phyloP scores from a whole-genome alignment of 2,797 vertebrate species.

The Bovichtus diacanthus region DNA sequence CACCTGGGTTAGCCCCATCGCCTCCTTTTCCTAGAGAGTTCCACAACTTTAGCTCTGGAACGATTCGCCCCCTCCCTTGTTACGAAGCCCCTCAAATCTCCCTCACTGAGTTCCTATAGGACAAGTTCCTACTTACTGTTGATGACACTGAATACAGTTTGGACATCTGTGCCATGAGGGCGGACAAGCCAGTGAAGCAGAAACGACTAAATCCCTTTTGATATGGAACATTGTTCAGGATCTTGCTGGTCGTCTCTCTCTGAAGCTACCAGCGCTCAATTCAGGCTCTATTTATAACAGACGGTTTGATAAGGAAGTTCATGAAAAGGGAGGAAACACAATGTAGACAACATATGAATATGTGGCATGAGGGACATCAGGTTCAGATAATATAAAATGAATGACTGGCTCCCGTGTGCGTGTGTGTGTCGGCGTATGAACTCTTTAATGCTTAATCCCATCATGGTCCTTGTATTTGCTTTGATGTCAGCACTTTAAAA shows the following conservation, averaged over 20 bases:
- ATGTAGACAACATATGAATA: neutral
- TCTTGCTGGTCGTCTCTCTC: neutral
- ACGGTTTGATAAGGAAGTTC: neutral
- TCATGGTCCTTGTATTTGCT: conserved; percentile 9
- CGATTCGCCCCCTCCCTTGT: neutral
- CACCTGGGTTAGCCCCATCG: neutral
- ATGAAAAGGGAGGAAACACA: conserved; percentile 12
- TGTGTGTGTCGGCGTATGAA: neutral
- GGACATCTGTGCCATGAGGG: conserved; percentile 7
- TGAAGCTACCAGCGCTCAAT: conserved; percentile 11
- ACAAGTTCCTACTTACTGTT: conserved; percentile 31
- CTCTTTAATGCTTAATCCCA: conserved; percentile 5
- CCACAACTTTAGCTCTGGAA: conserved; percentile 23
- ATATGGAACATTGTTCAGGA: conserved; percentile 21
- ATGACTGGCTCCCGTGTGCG: conserved; percentile 5
- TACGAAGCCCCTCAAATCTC: conserved; percentile 9
- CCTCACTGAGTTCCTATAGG: neutral
- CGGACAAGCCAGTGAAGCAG: conserved; percentile 20
- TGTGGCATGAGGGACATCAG: neutral
- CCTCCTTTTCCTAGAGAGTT: conserved; percentile 42
- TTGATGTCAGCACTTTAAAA: conserved; percentile 46
- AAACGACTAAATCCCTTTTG: conserved; percentile 21
- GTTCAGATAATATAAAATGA: neutral
- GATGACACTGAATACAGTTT: conserved; percentile 37
- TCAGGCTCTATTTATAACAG: conserved; percentile 26